These are phyloP conservation scores for Melieria picta DNA, from an alignment of 2,888 invertebrate species.

Conservation along the genomic window DNA sequence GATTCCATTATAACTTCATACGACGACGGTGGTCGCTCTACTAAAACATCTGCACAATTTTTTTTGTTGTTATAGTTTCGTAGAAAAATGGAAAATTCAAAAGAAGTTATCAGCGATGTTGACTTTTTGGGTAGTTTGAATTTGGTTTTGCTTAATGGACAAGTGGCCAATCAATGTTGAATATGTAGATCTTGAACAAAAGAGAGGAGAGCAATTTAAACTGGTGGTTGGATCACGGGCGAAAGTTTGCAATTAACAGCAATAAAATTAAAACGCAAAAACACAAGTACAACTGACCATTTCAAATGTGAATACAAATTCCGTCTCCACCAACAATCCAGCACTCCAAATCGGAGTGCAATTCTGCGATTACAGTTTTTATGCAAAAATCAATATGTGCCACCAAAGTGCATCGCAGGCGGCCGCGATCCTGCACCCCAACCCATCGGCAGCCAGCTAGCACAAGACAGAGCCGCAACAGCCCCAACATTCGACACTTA, in stretches of 20 bases:
- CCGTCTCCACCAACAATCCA: background rate
- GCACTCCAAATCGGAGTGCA: background rate
- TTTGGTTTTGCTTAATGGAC: conserved; percentile 24
- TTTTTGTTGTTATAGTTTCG: conserved; percentile 30
- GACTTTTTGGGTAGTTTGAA: conserved; percentile 4
- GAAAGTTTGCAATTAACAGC: background rate
- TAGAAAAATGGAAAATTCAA: background rate
- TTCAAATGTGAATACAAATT: background rate
- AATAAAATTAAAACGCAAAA: background rate
- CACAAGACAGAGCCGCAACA: background rate
- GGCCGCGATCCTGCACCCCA: background rate
- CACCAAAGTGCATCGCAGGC: conserved; percentile 19
- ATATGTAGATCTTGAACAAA: conserved; percentile 27
- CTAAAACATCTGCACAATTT: conserved; percentile 53
- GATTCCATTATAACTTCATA: conserved; percentile 65
- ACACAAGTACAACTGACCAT: background rate
- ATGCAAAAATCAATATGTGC: conserved; percentile 30
- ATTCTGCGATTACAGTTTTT: background rate
- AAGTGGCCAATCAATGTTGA: conserved; percentile 26
- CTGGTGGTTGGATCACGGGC: background rate
- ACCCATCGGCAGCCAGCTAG: background rate
- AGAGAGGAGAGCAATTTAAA: conserved; percentile 14
- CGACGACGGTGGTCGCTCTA: conserved; percentile 51
- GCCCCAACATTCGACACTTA: too few relatives aligned
- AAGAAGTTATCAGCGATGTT: background rate